A percentile compares a stretch with the other conserved stretches of the same genome.
These are phyloP conservation scores for Agapetus fuscipes DNA, from an alignment of 2,888 invertebrate genomes.

Conservation along the genomic window DNA sequence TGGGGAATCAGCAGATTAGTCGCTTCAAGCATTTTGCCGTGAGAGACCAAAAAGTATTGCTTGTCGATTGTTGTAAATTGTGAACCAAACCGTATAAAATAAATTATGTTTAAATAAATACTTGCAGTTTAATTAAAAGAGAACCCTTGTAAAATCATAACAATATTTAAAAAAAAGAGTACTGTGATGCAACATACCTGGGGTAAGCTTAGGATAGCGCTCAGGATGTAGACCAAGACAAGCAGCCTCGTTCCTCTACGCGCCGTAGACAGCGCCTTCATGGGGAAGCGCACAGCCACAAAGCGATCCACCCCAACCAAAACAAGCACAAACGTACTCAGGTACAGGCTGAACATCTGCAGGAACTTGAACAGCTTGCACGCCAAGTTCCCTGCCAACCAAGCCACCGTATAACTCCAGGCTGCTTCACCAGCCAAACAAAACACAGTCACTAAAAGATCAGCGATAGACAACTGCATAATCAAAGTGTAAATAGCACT, in stretches of 20 bases:
- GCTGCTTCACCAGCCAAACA: slow-evolving; percentile 73
- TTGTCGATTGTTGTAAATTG: slow-evolving; percentile 5
- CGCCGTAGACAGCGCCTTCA: slow-evolving; percentile 57
- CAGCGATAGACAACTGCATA: slow-evolving; percentile 73
- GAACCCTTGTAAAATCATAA: too few species aligned
- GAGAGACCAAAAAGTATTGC: not conserved
- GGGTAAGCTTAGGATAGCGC: slow-evolving; percentile 65
- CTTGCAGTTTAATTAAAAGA: too few species aligned
- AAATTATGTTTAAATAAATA: too few species aligned
- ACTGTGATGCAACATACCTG: too few species aligned
- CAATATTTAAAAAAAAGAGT: slow-evolving; percentile 4
- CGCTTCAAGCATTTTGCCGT: too few species aligned
- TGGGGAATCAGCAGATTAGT: too few species aligned
- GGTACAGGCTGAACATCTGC: slow-evolving; percentile 72
- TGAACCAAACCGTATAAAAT: too few species aligned
- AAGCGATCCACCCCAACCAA: slow-evolving; percentile 76
- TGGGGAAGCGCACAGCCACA: slow-evolving; percentile 71
- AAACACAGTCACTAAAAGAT: slow-evolving; percentile 70
- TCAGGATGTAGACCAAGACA: slow-evolving; percentile 59
- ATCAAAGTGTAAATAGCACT: slow-evolving; percentile 68
- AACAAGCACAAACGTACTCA: slow-evolving; percentile 75
- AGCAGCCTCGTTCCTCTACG: slow-evolving; percentile 60
- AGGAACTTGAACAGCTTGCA: slow-evolving; percentile 75
- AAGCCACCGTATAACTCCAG: slow-evolving; percentile 73
- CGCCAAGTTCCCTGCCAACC: slow-evolving; percentile 65